Base-by-base conservation (phyloP, 2,888 invertebrate genomes). In the Drosophila picticornis region DNA sequence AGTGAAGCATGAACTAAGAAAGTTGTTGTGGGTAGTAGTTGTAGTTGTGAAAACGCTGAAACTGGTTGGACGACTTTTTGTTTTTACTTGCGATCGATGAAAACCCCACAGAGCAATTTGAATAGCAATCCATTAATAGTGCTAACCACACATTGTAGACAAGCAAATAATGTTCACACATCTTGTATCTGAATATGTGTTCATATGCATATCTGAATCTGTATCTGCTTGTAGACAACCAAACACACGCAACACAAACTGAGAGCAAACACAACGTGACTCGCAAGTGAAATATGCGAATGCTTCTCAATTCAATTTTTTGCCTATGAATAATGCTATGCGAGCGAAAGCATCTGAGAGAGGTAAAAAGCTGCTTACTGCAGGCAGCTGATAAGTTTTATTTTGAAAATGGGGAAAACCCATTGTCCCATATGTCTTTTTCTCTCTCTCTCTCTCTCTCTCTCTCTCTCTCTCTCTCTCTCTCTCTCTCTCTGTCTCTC, bases 1-100 rank as follows among this genome's bases (percentile, higher is more conserved):
- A 80, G 36, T 69, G 9, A 25, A 46, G 40, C 60, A 61, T 38
- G 55, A 46, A 48, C 61, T 72, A 81, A 67, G 88, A 84, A 84
- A 87, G 76, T 76, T 58, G 57, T 58, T 75, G 22, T 43, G 46
- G 65, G 25, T 55, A 51, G 67, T 46, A 63, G 51, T 63, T 55
- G 34, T 67, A 66, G 76, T 64, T 25, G 25, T 25, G 75, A 77
- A 84, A 87, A 83, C 53, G 61, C 6, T 3, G 19, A 61, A 88
- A 84, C 84, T 72, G 69, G 88, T 88, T 80, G 56, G 57, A 62
- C 68, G 38, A 62, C 79, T 77, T 79, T 82, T 74, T 27, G 43
- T 32, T 63, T 63, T 60, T 64, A 74, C 66, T 73, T 82, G 52
- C 51, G 48, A 64, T 61, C 46, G 65, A 22, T 62, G 68, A 46